Evolutionary conservation across 2,888 invertebrate species (phyloP), one percentile per base, ranked within the genome.

Genomic region (Formica aserva): DNA sequence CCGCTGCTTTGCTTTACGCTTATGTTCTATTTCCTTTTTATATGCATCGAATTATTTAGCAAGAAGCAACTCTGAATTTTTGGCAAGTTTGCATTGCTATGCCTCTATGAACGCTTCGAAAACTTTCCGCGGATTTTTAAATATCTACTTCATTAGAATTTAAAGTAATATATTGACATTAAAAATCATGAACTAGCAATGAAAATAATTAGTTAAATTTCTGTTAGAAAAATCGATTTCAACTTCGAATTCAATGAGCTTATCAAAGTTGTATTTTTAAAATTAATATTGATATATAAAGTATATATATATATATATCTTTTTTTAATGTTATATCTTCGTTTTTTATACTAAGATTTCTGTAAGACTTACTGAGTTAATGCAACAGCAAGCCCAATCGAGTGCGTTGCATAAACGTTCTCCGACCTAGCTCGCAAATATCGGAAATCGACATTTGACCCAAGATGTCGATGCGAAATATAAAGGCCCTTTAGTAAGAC

Each of bases 391-490:
- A 60, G 6, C 9, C 18, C 15, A 60, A 32, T 69, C 29, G 18
- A 72, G 2, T 8, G 22, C 45, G 35, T 45, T 72, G n/a, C 45
- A 48, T 45, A 15, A 5, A 74, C 48, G 45, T 60, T 74, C 75
- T 26, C 32, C 29, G 45, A 45, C 32, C 45, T 74, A 72, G 22
- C 45, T 41, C 32, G 57, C 32, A 74, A 78, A 60, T 78, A 60
- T 72, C 67, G 82, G 76, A 72, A 77, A 77, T 82, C 75, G 82
- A 76, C 78, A 82, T 80, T 77, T 82, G 82, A 82, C 72, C 55
- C 60, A 48, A 74, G 55, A 76, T 60, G 60, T 76, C 55, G 6
- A 22, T 52, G 63, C 45, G 35, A 72, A 82, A 77, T 48, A 55
- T 62, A 62, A 67, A 60, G 26, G 57, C 35, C n/a, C 52, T 55